Conservation (phyloP, 2,888 invertebrate genomes). For the Lepas anatifera region DNA sequence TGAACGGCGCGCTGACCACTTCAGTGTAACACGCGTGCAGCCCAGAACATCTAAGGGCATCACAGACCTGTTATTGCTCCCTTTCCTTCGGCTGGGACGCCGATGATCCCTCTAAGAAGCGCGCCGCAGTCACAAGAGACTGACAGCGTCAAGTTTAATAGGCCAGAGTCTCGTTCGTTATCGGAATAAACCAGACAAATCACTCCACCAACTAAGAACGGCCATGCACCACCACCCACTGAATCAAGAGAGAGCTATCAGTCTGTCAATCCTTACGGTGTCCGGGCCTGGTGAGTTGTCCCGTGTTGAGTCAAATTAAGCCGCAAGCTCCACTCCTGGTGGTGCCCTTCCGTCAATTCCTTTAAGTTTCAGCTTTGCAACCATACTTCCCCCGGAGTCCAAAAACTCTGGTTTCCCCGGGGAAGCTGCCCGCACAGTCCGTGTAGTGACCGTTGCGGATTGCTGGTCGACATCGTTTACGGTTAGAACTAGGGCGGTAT, state of each 20-base stretch:
- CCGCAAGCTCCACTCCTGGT: slow-evolving; percentile 60
- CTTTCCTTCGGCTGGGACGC: no score
- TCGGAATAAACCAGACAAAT: no score
- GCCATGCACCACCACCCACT: slow-evolving; percentile 50
- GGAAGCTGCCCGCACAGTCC: slow-evolving; percentile 44
- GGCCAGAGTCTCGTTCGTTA: no score
- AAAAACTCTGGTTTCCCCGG: slow-evolving; percentile 51
- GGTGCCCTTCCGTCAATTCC: slow-evolving; percentile 47
- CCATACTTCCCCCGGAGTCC: slow-evolving; percentile 50
- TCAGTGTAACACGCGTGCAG: no score
- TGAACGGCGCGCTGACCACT: no score
- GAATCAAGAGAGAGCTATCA: slow-evolving; percentile 43
- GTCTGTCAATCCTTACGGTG: slow-evolving; percentile 56
- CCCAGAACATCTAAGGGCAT: no score
- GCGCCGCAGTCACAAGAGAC: slow-evolving; percentile 49
- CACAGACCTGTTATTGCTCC: no score
- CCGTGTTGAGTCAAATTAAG: no score
- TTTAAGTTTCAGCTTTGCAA: slow-evolving; percentile 50
- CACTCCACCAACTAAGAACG: slow-evolving; percentile 50
- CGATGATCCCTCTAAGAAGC: no score
- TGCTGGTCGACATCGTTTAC: slow-evolving; percentile 52
- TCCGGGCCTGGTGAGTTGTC: slow-evolving; percentile 46
- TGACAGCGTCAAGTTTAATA: slow-evolving; percentile 52
- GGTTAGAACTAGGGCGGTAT: slow-evolving; percentile 52
- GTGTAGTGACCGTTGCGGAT: slow-evolving; percentile 46